These are phyloP conservation scores for Nezara viridula DNA, from an alignment of 2,888 invertebrate species.

Conservation along the genomic window DNA sequence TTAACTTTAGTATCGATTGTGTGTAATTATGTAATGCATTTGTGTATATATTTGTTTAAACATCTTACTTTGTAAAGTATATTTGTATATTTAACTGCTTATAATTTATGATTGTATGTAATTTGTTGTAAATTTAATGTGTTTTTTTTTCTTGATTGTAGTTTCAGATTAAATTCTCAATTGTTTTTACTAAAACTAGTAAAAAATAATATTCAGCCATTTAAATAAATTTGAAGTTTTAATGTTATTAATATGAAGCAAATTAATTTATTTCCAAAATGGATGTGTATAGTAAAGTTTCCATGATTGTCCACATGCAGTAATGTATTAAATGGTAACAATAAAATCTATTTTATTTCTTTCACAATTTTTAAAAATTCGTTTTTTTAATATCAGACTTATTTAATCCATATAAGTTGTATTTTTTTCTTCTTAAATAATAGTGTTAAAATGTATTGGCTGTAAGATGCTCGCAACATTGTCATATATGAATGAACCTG, in stretches of 20 bases:
- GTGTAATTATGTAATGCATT: constrained; percentile 25
- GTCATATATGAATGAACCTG: neutral
- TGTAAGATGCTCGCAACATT: neutral
- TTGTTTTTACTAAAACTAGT: neutral
- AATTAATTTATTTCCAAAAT: neutral
- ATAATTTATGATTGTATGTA: constrained; percentile 31
- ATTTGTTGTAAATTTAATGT: constrained; percentile 5
- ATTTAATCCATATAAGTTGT: neutral
- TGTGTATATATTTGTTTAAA: constrained; percentile 26
- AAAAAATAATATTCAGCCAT: neutral
- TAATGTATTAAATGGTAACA: neutral
- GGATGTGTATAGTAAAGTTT: neutral
- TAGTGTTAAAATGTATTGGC: neutral
- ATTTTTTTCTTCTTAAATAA: neutral
- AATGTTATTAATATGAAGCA: neutral
- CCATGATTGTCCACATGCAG: neutral
- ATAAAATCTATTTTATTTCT: neutral
- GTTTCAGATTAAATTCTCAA: neutral
- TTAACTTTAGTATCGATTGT: neutral
- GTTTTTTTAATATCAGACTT: neutral
- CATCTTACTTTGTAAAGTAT: neutral
- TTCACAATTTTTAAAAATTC: neutral
- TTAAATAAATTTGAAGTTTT: neutral
- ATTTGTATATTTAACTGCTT: constrained; percentile 32
- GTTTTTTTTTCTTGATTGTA: constrained; percentile 3